Conservation (phyloP, 37 sponge, comb jelly and placozoan genomes). For the Aplysina aerophoba region DNA sequence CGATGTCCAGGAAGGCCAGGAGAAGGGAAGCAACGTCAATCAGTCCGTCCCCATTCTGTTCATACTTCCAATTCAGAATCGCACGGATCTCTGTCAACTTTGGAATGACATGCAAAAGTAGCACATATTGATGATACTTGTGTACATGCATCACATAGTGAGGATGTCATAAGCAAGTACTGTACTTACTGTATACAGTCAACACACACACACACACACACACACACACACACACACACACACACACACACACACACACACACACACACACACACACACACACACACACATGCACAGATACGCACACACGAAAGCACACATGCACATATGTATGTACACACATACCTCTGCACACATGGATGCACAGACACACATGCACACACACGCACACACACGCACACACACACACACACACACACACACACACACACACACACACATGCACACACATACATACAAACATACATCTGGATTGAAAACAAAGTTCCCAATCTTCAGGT, state of each 20-base stretch:
- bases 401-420: slow-evolving; percentile 35
- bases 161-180: background rate
- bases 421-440: slow-evolving; percentile 28
- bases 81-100: background rate
- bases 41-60: background rate
- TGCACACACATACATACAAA: background rate
- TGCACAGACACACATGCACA: slow-evolving; percentile 20
- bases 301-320: background rate
- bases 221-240: slow-evolving; percentile 7
- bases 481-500: background rate
- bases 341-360: background rate
- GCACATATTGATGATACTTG: background rate
- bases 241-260: slow-evolving; percentile 14
- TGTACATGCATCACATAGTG: background rate
- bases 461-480: background rate
- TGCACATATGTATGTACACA: background rate
- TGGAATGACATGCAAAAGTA: background rate
- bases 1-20: background rate
- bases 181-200: background rate
- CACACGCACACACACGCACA: slow-evolving; percentile 33
- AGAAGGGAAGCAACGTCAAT: background rate
- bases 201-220: slow-evolving; percentile 17
- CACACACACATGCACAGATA: background rate
- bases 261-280: slow-evolving; percentile 24
- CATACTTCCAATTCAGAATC: background rate